Evolutionary conservation across 2,888 invertebrate genomes (phyloP).

Genomic region (Lydus trimaculatus): DNA sequence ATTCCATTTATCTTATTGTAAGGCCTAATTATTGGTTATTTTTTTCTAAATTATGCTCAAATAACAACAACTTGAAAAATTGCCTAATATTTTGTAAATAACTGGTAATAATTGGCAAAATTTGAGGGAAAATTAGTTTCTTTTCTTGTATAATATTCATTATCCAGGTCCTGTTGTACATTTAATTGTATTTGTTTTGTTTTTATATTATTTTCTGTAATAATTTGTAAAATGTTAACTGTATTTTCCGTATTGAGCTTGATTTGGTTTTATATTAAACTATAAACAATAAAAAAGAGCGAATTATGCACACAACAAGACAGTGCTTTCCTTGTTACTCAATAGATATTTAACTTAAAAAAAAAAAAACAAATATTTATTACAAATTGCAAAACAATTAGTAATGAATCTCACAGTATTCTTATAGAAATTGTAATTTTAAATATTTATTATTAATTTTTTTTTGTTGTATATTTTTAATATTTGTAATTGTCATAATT

Average conservation of each 20-base stretch:
- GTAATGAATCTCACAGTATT: constrained; percentile 3
- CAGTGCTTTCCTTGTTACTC: constrained; percentile 11
- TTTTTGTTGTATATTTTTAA: constrained; percentile 20
- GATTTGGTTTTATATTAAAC: constrained; percentile 13
- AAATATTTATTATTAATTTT: constrained; percentile 12
- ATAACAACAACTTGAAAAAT: constrained; percentile 10
- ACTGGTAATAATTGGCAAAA: constrained; percentile 17
- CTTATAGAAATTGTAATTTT: constrained; percentile 1
- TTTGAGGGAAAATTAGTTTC: constrained; percentile 37
- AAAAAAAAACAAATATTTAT: constrained; percentile 20
- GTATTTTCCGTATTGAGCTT: constrained; percentile 30
- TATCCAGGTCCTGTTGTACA: constrained; percentile 52
- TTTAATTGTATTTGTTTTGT: neutral
- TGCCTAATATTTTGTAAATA: constrained; percentile 28
- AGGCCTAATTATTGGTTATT: constrained; percentile 24
- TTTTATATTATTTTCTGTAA: neutral
- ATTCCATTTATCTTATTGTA: constrained; percentile 21
- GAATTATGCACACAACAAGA: neutral
- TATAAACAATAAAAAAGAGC: no score
- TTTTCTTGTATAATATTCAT: no score
- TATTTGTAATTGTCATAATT: constrained; percentile 7
- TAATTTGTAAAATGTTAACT: constrained; percentile 50
- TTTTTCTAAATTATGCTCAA: constrained; percentile 31
- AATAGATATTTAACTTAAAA: constrained; percentile 10
- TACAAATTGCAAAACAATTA: neutral